Base-by-base conservation (phyloP, 2,113 vertebrate species). In the Tylochromis polylepis region DNA sequence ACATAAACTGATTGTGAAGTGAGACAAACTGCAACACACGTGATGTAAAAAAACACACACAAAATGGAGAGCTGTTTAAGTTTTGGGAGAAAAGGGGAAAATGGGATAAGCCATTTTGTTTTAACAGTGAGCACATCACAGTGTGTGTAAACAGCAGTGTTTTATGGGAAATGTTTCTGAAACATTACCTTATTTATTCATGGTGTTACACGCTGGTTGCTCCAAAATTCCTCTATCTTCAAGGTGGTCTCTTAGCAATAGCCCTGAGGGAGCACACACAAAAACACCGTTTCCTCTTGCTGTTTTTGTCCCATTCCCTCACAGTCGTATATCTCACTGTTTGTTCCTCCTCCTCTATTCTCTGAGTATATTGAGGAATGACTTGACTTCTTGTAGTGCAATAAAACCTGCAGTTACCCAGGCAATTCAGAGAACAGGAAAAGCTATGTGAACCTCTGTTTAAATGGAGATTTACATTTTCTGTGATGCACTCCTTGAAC, bases 201-300 rank as follows among this genome's bases (percentile, higher is more conserved):
- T 70, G 79, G 38, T 67, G 88, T 92, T 84, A 91, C 75, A 88
- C 86, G 38, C 79, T 79, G 75, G 46, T 60, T 70, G 87, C 77
- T 94, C 72, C 60, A 89, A 92, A 93, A 95, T 96, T 92, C 91
- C 89, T 91, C 43, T 80, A 67, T 84, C 85, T 91, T 87, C 82
- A 85, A 81, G 60, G 53, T 65, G 79, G 93, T 96, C 89, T 95
- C 94, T 93, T 92, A 91, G 94, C 90, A 91, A 84, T 91, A 70
- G 43, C 84, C 87, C 67, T 1, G 29, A 85, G 79, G 79, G 84
- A 92, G 53, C 88, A 53, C 80, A 88, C 82, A 87, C 79, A 83
- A 87, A 85, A 89, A 86, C 58, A 16, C 96, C 2, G 96, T 97
- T 89, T 93, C 87, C 85, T 90, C 75, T 84, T 5, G 1, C 79